These are phyloP conservation scores for Melanotaenia trifasciata DNA, from an alignment of 2,797 vertebrate genomes.

Conservation along the genomic window DNA sequence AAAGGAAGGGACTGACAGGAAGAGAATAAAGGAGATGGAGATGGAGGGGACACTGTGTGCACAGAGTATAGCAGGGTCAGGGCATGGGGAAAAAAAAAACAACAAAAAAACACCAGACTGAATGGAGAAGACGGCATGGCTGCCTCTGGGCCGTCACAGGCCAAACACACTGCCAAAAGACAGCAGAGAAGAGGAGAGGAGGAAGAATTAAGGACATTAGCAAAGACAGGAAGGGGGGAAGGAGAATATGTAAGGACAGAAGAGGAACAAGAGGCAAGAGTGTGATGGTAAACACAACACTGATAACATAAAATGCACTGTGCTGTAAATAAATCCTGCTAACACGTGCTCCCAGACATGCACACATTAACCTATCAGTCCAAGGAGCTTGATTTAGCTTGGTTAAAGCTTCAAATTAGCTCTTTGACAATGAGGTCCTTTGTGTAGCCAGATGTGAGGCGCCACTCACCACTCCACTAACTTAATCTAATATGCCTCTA, in stretches of 20 bases:
- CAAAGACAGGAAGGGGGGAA: conserved; percentile 34
- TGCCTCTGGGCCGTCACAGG: conserved; percentile 77
- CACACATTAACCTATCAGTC: conserved; percentile 44
- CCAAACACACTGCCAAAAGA: conserved; percentile 74
- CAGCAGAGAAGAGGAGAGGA: conserved; percentile 54
- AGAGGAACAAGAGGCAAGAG: background rate
- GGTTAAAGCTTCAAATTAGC: conserved; percentile 33
- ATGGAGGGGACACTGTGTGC: conserved; percentile 24
- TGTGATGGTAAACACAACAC: conserved; percentile 22
- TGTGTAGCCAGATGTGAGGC: conserved; percentile 35
- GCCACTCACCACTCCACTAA: conserved; percentile 27
- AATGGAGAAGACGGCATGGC: conserved; percentile 76
- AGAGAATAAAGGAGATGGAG: conserved; percentile 42
- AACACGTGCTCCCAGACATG: conserved; percentile 22
- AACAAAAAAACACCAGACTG: conserved; percentile 59
- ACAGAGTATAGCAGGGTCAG: conserved; percentile 65
- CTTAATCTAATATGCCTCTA: conserved; percentile 52
- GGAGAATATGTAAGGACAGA: conserved; percentile 12
- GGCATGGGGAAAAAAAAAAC: conserved; percentile 60
- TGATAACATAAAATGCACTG: conserved; percentile 27
- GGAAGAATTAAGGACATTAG: conserved; percentile 58
- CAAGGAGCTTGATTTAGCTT: conserved; percentile 40
- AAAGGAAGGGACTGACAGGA: conserved; percentile 32
- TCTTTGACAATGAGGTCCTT: conserved; percentile 43
- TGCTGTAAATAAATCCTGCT: conserved; percentile 34